Evolutionary conservation across 2,113 vertebrate genomes (phyloP).

Genomic region (Gallinago media): DNA sequence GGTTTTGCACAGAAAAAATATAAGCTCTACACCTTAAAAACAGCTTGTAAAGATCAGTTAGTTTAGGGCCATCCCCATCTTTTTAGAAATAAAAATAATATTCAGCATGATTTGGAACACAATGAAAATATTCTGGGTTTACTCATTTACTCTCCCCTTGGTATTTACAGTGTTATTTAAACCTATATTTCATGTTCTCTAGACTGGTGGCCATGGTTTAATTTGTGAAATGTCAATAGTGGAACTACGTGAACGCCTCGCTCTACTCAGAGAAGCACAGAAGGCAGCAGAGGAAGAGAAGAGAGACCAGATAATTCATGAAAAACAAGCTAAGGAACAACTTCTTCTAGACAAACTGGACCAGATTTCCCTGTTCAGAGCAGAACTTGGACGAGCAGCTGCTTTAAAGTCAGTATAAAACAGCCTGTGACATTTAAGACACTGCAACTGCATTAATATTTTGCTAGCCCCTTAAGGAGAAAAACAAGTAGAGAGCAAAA

Average conservation of each 20-base stretch:
- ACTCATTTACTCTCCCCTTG: background rate
- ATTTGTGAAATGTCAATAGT: slow-evolving; percentile 91
- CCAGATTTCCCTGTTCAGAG: slow-evolving; percentile 81
- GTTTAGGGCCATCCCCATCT: background rate
- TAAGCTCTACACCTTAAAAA: background rate
- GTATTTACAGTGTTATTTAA: slow-evolving; percentile 51
- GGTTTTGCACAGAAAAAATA: background rate
- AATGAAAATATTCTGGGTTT: slow-evolving; percentile 2
- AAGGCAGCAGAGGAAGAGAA: slow-evolving; percentile 79
- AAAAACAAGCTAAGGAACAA: slow-evolving; percentile 82
- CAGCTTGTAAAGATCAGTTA: background rate
- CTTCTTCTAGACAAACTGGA: slow-evolving; percentile 81
- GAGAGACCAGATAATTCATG: slow-evolving; percentile 82
- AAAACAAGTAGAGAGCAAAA: background rate
- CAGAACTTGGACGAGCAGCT: slow-evolving; percentile 75
- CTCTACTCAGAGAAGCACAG: slow-evolving; percentile 79
- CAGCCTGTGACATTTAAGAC: slow-evolving; percentile 47
- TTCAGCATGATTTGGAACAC: slow-evolving; percentile 12
- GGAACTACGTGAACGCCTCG: slow-evolving; percentile 87
- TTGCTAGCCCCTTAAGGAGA: background rate
- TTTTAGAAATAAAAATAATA: background rate
- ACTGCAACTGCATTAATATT: slow-evolving; percentile 12
- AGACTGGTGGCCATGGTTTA: slow-evolving; percentile 87
- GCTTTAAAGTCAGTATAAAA: slow-evolving; percentile 80
- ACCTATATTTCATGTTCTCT: background rate